Base-by-base conservation (phyloP, 2,113 vertebrate genomes). In the Hypomesus transpacificus region DNA sequence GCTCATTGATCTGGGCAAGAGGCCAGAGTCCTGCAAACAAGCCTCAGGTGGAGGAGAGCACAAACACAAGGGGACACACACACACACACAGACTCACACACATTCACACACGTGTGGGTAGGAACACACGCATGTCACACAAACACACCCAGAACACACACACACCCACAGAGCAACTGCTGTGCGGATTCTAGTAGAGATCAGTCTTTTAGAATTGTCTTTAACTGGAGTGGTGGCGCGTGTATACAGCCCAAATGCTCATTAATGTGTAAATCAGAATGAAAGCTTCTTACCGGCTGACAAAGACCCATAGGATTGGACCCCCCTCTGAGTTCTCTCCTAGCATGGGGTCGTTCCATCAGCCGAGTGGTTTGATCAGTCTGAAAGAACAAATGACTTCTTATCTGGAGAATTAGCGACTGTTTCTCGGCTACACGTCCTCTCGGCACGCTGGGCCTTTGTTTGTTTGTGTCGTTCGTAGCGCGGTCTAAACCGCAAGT, bases 221-320 rank as follows among this genome's bases (percentile, higher is more conserved):
- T 74, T 61, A 21, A 72, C 78, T 78, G 74, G 74, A 83, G 76
- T 63, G 70, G 75, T 83, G 79, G 84, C 74, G 79, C 83, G 84
- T 86, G 84, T 84, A 82, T 85, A 89, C 82, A 85, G 81, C 87
- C 87, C 86, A 78, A 86, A 87, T 69, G 74, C 85, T 84, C 84
- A 84, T 90, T 89, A 87, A 85, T 83, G 85, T 88, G 87, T 84
- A 89, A 89, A 88, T 89, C 81, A 82, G 84, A 85, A 88, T 83
- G 76, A 87, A 88, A 88, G 85, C 82, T 79, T 85, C 86, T 90
- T 87, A 87, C 76, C 78, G 79, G 82, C 82, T 73, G 86, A 87
- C 87, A 84, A 86, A 84, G 84, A 81, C 80, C 86, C 51, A 86
- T 82, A 85, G 83, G 75, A 67, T 26, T 76, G 70, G 74, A 76